Conservation (phyloP, 2,797 vertebrate species). For the Sebastiscus tertius region DNA sequence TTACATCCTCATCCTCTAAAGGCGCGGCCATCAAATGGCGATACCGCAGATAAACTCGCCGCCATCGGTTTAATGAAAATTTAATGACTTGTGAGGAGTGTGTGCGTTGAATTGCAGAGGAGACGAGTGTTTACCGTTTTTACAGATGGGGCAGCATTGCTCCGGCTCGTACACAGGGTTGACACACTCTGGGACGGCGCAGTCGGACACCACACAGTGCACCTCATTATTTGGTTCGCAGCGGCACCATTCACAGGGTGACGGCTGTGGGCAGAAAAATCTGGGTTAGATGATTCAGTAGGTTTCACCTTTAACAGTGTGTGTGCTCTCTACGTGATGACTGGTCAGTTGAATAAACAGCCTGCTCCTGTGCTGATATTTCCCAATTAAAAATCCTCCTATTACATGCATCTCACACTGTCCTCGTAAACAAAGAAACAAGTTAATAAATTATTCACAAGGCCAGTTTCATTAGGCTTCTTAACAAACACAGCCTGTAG, state of each 20-base stretch:
- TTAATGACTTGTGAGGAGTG: slow-evolving; percentile 51
- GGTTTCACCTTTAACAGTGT: slow-evolving; percentile 17
- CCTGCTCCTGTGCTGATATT: background rate
- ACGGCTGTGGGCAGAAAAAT: slow-evolving; percentile 86
- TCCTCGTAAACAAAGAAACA: slow-evolving; percentile 36
- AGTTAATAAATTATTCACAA: slow-evolving; percentile 54
- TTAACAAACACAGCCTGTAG: slow-evolving; percentile 31
- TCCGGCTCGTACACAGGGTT: slow-evolving; percentile 99
- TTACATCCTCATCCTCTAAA: slow-evolving; percentile 69
- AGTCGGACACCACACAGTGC: slow-evolving; percentile 99
- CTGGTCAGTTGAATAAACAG: background rate
- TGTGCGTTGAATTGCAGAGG: slow-evolving; percentile 27
- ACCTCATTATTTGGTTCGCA: slow-evolving; percentile 99
- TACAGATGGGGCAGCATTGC: slow-evolving; percentile 99
- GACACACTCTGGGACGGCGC: slow-evolving; percentile 98
- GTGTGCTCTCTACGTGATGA: background rate
- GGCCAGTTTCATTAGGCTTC: slow-evolving; percentile 20
- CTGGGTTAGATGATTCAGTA: slow-evolving; percentile 57
- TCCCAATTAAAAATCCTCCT: background rate
- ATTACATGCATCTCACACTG: slow-evolving; percentile 1
- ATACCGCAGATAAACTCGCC: slow-evolving; percentile 55
- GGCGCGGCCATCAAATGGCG: slow-evolving; percentile 52
- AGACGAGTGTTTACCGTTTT: slow-evolving; percentile 92
- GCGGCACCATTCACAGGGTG: slow-evolving; percentile 99
- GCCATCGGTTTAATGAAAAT: slow-evolving; percentile 63